Conservation (phyloP, 2,797 vertebrate species). For the Myiotriccus ornatus region DNA sequence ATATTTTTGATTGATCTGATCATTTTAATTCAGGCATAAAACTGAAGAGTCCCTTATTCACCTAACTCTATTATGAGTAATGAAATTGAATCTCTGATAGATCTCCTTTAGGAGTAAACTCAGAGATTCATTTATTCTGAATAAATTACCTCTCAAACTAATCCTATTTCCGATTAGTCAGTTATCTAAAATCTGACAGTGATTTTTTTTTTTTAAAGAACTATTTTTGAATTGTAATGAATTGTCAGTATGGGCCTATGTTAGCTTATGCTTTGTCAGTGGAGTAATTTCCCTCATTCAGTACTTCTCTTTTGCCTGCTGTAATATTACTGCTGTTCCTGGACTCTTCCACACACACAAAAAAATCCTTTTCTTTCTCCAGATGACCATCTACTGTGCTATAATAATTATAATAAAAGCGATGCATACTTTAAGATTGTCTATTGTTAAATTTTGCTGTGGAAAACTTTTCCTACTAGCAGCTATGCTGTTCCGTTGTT, state of each 20-base stretch:
- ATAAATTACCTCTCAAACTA: not conserved
- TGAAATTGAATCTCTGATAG: not conserved
- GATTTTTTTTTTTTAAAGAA: not conserved
- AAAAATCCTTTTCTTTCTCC: not conserved
- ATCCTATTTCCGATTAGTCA: not conserved
- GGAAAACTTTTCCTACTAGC: not conserved
- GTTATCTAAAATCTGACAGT: not conserved
- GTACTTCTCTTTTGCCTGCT: not conserved
- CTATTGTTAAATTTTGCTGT: not conserved
- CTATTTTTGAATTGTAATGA: not conserved
- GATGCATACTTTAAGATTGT: not conserved
- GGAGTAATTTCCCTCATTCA: not conserved
- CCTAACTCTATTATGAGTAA: not conserved
- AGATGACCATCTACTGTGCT: not conserved
- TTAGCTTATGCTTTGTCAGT: not conserved
- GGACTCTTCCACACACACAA: not conserved
- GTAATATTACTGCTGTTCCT: not conserved
- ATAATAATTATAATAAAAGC: not conserved
- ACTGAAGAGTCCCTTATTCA: not conserved
- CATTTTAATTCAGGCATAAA: not conserved
- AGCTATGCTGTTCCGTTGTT: not conserved
- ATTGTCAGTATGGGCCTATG: not conserved
- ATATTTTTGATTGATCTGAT: not conserved
- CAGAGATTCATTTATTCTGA: conserved; percentile 16
- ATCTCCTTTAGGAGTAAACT: conserved; percentile 1